These are phyloP conservation scores for Scolopax mira DNA, from an alignment of 2,113 vertebrate genomes.

Conservation along the genomic window DNA sequence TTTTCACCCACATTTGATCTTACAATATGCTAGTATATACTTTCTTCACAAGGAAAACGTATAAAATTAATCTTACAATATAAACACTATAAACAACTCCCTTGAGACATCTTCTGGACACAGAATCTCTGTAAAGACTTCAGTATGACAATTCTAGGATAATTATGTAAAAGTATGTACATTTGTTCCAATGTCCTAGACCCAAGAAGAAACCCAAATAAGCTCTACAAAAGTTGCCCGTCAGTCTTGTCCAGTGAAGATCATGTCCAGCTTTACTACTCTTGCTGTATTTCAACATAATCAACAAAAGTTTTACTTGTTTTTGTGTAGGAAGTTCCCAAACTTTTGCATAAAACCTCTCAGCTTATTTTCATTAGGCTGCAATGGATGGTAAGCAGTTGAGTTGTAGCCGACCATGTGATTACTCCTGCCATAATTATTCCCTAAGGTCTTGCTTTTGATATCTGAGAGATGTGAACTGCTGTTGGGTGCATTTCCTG, in stretches of 20 bases:
- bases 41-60: conserved; percentile 31
- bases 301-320: conserved; percentile 71
- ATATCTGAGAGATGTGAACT: conserved; percentile 64
- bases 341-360: conserved; percentile 89
- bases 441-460: conserved; percentile 67
- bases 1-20: not conserved
- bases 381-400: conserved; percentile 53
- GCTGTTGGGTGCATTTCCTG: conserved; percentile 25
- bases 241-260: not conserved
- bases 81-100: conserved; percentile 60
- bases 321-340: conserved; percentile 87
- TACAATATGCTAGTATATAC: not conserved
- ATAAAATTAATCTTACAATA: conserved; percentile 55
- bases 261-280: not conserved
- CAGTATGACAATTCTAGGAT: conserved; percentile 14
- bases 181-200: not conserved
- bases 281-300: not conserved
- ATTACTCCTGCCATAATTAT: conserved; percentile 62
- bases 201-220: not conserved
- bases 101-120: conserved; percentile 21
- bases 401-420: conserved; percentile 69
- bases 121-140: conserved; percentile 1
- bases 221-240: conserved; percentile 8
- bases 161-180: conserved; percentile 44
- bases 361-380: conserved; percentile 87